Base-by-base conservation (phyloP, 2,888 invertebrate genomes). In the Eupithecia subfuscata region DNA sequence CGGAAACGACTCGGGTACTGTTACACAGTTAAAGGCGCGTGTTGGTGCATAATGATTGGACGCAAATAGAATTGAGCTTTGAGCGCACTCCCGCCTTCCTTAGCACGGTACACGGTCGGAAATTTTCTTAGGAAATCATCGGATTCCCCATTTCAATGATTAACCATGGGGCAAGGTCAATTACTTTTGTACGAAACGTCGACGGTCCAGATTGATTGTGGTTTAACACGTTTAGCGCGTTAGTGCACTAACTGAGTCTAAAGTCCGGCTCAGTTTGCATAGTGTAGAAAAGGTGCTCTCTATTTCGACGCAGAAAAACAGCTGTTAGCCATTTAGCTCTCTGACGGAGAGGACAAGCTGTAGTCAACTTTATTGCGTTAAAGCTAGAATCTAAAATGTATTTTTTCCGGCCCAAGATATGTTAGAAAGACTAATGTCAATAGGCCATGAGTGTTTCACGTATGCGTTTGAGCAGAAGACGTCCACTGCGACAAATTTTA, bases 21-120 rank as follows among this genome's bases (percentile, higher is more conserved):
- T 91, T 92, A 91, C 91, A 92, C 91, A 92, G 92, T 91, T 88
- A 89, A 85, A 91, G 90, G 89, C 90, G 93, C 92, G 93, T 93
- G 94, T 87, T 84, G 86, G 84, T 85, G 94, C 94, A 94, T 94
- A 94, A 94, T 92, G 91, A 93, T 93, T 86, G 88, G 87, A 89
- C 90, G 86, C 88, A 91, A 92, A 93, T 92, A 93, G 92, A 91
- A 67, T 88, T 85, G 85, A 83, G 89, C 90, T 88, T 90, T 88
- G 65, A 89, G 86, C 85, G 85, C 80, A 77, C 84, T 74, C 85
- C 84, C 86, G 85, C 60, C 25, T 88, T 88, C 85, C 87, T 86
- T 86, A 64, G 34, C 18, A 64, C 34, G 34, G 34, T 16, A 64
- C 64, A 64, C 64, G 34, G 64, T 64, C 18, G 34, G 18, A 30